phyloP scores from a whole-genome alignment of 2,113 vertebrate species.

The Myxocyprinus asiaticus region DNA sequence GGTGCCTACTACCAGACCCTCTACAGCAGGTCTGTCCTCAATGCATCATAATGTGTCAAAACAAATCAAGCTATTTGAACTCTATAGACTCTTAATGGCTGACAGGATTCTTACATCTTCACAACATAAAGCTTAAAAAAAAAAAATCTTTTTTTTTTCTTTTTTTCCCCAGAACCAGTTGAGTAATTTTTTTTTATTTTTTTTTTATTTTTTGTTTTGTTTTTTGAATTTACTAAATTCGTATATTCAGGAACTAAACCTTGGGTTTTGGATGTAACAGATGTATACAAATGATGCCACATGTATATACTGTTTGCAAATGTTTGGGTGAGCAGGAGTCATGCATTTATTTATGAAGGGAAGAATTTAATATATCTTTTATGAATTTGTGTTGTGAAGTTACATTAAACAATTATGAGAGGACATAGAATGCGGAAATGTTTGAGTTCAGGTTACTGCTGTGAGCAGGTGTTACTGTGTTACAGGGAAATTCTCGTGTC shows the following conservation, averaged over 20 bases:
- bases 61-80: background rate
- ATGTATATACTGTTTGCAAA: slow-evolving; percentile 70
- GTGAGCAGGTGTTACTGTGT: slow-evolving; percentile 71
- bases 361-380: slow-evolving; percentile 81
- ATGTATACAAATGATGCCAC: slow-evolving; percentile 48
- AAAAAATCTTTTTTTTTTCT: no score
- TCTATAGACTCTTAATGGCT: slow-evolving; percentile 32
- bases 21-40: slow-evolving; percentile 87
- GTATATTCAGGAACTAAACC: slow-evolving; percentile 26
- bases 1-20: slow-evolving; percentile 86
- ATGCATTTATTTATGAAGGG: slow-evolving; percentile 82
- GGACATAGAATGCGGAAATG: background rate
- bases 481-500: slow-evolving; percentile 52
- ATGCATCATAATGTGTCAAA: slow-evolving; percentile 75
- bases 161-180: no score
- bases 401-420: slow-evolving; percentile 60
- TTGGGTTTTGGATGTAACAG: slow-evolving; percentile 20
- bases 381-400: slow-evolving; percentile 69
- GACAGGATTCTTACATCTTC: no score
- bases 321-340: slow-evolving; percentile 59
- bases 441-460: slow-evolving; percentile 70
- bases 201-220: no score
- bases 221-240: background rate
- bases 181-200: no score
- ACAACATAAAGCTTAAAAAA: no score